These are phyloP conservation scores for Chrosomus eos DNA, from an alignment of 2,797 vertebrate species.

Conservation along the genomic window DNA sequence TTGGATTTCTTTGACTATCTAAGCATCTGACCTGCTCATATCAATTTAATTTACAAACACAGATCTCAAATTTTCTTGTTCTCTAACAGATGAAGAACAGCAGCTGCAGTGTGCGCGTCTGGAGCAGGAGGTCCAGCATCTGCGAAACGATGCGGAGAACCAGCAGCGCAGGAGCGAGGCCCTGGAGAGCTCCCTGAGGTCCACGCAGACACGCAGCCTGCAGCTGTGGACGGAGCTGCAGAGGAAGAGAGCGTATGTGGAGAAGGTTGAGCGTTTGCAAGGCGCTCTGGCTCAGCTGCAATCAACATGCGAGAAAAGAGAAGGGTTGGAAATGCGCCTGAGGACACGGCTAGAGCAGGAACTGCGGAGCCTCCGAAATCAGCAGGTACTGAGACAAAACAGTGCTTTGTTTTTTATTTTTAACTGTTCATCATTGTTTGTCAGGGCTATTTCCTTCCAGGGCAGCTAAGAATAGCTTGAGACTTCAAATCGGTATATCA, in stretches of 20 bases:
- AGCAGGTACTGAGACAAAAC: slow-evolving; percentile 83
- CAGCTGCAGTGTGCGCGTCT: slow-evolving; percentile 85
- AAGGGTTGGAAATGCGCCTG: slow-evolving; percentile 90
- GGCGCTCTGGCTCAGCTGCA: slow-evolving; percentile 94
- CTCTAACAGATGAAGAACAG: slow-evolving; percentile 79
- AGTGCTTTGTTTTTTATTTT: neutral
- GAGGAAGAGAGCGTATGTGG: slow-evolving; percentile 92
- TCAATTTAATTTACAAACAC: neutral
- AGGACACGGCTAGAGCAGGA: slow-evolving; percentile 94
- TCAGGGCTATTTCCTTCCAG: neutral
- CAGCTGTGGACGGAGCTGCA: slow-evolving; percentile 89
- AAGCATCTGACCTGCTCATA: neutral
- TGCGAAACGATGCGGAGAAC: slow-evolving; percentile 83
- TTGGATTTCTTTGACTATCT: neutral
- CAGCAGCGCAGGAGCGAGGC: slow-evolving; percentile 82
- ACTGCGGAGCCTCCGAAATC: slow-evolving; percentile 89
- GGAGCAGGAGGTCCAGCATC: slow-evolving; percentile 84
- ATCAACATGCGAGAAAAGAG: slow-evolving; percentile 94
- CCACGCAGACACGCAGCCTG: slow-evolving; percentile 82
- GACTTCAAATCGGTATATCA: slow-evolving; percentile 1
- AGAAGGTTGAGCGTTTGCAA: slow-evolving; percentile 95
- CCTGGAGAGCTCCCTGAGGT: slow-evolving; percentile 87
- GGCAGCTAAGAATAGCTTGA: neutral
- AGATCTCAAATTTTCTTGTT: neutral
- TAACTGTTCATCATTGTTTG: neutral